Evolutionary conservation across 2,888 invertebrate species (phyloP).

Genomic region (Lasioglossum lativentre): DNA sequence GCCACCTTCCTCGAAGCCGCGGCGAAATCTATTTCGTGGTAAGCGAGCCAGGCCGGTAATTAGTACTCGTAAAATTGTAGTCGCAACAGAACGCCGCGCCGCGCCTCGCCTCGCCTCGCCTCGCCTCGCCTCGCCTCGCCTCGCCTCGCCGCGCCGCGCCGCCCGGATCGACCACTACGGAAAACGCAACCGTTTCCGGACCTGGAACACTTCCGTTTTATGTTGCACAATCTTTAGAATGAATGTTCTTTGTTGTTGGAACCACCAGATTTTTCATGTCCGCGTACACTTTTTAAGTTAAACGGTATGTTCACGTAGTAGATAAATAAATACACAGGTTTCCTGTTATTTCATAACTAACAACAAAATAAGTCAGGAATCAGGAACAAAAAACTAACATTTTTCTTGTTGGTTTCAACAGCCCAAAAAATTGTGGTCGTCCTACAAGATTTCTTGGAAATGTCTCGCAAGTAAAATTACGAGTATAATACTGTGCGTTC

Average conservation of each 20-base stretch:
- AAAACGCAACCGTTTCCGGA: neutral
- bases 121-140: too few species aligned
- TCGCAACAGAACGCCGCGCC: neutral
- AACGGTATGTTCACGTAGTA: too few species aligned
- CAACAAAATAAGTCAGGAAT: too few species aligned
- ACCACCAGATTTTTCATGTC: too few species aligned
- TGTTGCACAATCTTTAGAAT: neutral
- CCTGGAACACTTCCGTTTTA: neutral
- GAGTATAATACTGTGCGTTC: neutral
- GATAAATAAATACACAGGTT: too few species aligned
- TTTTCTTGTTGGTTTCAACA: too few species aligned
- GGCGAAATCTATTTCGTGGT: slow-evolving; percentile 51
- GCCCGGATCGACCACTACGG: neutral
- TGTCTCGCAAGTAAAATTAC: neutral
- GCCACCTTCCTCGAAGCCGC: slow-evolving; percentile 39
- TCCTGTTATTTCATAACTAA: too few species aligned
- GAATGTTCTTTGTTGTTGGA: neutral
- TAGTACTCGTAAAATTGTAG: slow-evolving; percentile 66
- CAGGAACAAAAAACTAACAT: too few species aligned
- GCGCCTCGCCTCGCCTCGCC: too few species aligned
- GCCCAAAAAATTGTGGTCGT: too few species aligned
- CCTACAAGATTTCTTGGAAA: neutral
- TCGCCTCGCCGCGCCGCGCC: neutral
- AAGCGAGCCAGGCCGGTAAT: slow-evolving; percentile 50
- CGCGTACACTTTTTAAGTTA: too few species aligned